Evolutionary conservation across 2,113 vertebrate genomes (phyloP).

Genomic region (Procavia capensis): DNA sequence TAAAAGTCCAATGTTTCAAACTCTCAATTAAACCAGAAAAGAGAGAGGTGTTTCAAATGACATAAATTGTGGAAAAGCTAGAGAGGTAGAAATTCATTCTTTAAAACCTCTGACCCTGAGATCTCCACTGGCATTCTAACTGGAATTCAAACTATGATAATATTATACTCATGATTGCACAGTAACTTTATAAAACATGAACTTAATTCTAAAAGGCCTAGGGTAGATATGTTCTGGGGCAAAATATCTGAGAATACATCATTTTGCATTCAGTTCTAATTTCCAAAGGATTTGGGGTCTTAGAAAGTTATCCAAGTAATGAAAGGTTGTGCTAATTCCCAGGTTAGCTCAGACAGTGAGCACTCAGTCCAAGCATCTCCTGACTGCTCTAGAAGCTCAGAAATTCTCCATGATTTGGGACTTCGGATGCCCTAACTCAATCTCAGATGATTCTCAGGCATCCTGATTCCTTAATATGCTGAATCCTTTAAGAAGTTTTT

Average conservation of each 20-base stretch:
- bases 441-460: not conserved
- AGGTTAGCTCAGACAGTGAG: constrained; percentile 2
- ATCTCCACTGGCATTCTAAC: constrained; percentile 31
- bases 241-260: constrained; percentile 32
- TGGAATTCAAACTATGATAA: constrained; percentile 56
- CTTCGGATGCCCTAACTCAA: not conserved
- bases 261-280: constrained; percentile 66
- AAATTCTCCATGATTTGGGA: not conserved
- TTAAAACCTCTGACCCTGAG: not conserved
- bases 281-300: constrained; percentile 42
- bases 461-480: not conserved
- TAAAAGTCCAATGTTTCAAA: not conserved
- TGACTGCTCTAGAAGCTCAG: not conserved
- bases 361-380: not conserved
- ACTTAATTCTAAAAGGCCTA: constrained; percentile 73
- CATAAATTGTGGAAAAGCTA: not conserved
- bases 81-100: not conserved
- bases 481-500: not conserved
- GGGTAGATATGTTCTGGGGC: not conserved
- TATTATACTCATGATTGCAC: constrained; percentile 51
- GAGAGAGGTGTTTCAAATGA: not conserved
- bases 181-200: constrained; percentile 67
- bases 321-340: constrained; percentile 56
- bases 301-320: constrained; percentile 61
- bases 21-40: not conserved